phyloP scores from a whole-genome alignment of 2,888 invertebrate genomes.

The Prenolepis imparis region DNA sequence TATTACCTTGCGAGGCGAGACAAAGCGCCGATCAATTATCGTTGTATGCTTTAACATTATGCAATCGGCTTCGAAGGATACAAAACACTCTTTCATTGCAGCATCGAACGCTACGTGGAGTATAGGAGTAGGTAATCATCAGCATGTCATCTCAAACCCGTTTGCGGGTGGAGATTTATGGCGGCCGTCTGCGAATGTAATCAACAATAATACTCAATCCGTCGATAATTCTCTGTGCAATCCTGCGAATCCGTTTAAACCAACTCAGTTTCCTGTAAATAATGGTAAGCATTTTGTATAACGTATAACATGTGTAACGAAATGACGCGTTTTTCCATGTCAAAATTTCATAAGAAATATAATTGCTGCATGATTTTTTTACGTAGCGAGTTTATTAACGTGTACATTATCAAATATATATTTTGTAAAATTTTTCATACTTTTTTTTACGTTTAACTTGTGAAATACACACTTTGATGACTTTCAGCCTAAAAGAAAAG shows the following conservation, averaged over 20 bases:
- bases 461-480: background rate
- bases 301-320: background rate
- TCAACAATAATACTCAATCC: slow-evolving; percentile 83
- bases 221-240: slow-evolving; percentile 81
- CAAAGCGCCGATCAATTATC: background rate
- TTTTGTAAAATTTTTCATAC: background rate
- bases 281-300: slow-evolving; percentile 79
- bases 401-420: background rate
- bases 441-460: background rate
- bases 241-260: slow-evolving; percentile 84
- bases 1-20: background rate
- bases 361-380: background rate
- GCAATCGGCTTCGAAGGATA: background rate
- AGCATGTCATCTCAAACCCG: slow-evolving; percentile 83
- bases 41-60: background rate
- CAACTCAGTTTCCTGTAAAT: slow-evolving; percentile 81
- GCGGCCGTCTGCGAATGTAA: slow-evolving; percentile 82
- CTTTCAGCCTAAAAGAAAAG: background rate
- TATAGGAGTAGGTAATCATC: slow-evolving; percentile 77
- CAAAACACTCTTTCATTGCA: slow-evolving; percentile 56
- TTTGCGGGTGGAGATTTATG: slow-evolving; percentile 82
- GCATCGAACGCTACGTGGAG: slow-evolving; percentile 81
- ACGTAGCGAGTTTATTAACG: background rate
- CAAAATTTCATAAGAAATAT: background rate
- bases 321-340: background rate